These are phyloP conservation scores for Vireo altiloquus DNA, from an alignment of 2,113 vertebrate genomes.

Conservation along the genomic window DNA sequence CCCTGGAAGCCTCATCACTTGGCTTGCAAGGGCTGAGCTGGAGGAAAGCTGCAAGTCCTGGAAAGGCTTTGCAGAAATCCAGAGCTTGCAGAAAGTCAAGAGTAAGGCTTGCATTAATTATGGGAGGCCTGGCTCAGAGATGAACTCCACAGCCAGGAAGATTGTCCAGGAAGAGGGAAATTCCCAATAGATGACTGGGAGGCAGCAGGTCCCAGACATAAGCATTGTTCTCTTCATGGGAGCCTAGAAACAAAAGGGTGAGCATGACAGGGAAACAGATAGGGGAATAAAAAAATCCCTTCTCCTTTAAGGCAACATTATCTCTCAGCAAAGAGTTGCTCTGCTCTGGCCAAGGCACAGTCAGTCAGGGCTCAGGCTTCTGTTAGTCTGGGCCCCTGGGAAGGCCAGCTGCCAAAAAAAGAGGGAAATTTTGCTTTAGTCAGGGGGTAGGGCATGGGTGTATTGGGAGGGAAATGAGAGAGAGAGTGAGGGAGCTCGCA, in stretches of 20 bases:
- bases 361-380: slow-evolving; percentile 25
- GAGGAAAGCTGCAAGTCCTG: slow-evolving; percentile 45
- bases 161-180: not conserved
- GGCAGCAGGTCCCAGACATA: not conserved
- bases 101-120: slow-evolving; percentile 3
- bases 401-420: slow-evolving; percentile 29
- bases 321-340: not conserved
- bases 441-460: not conserved
- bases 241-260: not conserved
- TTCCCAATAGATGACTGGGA: not conserved
- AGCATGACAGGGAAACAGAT: not conserved
- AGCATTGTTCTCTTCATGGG: not conserved
- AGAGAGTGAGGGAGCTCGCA: not conserved
- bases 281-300: not conserved
- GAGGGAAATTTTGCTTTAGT: not conserved
- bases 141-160: not conserved
- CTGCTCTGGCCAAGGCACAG: not conserved
- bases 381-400: slow-evolving; percentile 27
- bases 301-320: slow-evolving; percentile 49
- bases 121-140: not conserved
- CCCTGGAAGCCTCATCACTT: slow-evolving; percentile 47
- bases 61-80: slow-evolving; percentile 27
- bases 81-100: not conserved
- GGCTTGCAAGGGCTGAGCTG: not conserved
- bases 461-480: not conserved